These are phyloP conservation scores for Rhinichthys klamathensis DNA, from an alignment of 2,113 vertebrate species.

Conservation along the genomic window DNA sequence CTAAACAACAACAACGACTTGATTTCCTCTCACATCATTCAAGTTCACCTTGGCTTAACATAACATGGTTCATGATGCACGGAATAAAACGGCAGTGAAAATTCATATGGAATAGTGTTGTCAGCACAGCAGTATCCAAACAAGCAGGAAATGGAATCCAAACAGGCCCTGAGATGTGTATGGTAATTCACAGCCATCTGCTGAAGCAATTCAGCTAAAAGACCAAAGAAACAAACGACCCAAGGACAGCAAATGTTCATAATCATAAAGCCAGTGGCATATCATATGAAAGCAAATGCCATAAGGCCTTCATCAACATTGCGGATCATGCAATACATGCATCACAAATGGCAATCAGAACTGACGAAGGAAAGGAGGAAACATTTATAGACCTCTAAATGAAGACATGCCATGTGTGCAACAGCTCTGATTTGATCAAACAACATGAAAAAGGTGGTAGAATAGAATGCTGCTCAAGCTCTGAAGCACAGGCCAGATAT, in stretches of 20 bases:
- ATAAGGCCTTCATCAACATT: constrained; percentile 28
- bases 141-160: constrained; percentile 33
- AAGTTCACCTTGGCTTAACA: not conserved
- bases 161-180: constrained; percentile 22
- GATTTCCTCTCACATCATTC: constrained; percentile 21
- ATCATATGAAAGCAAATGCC: constrained; percentile 26
- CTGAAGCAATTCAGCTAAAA: constrained; percentile 1
- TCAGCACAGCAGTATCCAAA: constrained; percentile 44
- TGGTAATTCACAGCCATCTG: constrained; percentile 50
- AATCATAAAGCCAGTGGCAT: not conserved
- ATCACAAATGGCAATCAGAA: constrained; percentile 37
- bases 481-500: not conserved
- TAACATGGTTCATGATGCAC: constrained; percentile 36
- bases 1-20: not conserved
- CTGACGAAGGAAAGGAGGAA: constrained; percentile 23
- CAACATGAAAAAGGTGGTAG: not conserved
- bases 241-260: constrained; percentile 38
- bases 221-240: constrained; percentile 21
- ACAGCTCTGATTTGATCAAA: constrained; percentile 16
- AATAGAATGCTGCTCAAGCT: not conserved
- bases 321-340: constrained; percentile 23
- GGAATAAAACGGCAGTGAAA: constrained; percentile 43
- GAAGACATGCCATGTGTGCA: constrained; percentile 19
- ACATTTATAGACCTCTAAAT: constrained; percentile 16
- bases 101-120: constrained; percentile 27